Conservation (phyloP, 1,140 invertebrate species). For the Papilio machaon region DNA sequence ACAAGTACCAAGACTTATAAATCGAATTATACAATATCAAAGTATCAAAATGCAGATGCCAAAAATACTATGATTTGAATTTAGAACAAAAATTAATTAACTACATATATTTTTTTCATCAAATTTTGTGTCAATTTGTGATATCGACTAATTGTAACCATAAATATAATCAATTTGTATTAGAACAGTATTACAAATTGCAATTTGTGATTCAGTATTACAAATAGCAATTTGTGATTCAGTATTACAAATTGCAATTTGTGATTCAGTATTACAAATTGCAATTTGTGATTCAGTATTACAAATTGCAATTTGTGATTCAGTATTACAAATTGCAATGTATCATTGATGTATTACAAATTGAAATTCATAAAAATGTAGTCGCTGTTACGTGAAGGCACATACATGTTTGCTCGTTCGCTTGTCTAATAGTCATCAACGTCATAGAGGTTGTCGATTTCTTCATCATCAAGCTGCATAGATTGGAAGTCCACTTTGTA, state of each 20-base stretch:
- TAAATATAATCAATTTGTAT: neutral
- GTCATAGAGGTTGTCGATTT: conserved; percentile 92
- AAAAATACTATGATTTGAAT: too few species aligned
- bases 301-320: neutral
- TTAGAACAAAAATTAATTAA: too few species aligned
- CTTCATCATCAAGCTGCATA: conserved; percentile 95
- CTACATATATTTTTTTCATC: neutral
- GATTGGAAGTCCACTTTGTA: conserved; percentile 99
- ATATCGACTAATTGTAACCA: neutral
- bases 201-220: too few species aligned
- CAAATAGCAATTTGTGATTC: neutral
- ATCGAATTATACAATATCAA: too few species aligned
- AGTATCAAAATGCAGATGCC: too few species aligned
- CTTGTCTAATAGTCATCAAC: conserved; percentile 94
- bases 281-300: neutral
- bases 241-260: neutral
- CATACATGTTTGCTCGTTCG: neutral
- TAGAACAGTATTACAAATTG: neutral
- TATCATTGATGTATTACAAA: neutral
- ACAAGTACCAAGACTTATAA: too few species aligned
- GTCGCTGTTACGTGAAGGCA: conserved; percentile 24
- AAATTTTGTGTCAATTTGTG: neutral
- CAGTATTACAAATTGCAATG: neutral
- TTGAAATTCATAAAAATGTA: neutral
- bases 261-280: neutral